Base-by-base conservation (phyloP, 2,113 vertebrate species). In the Sylvilagus bachmani region DNA sequence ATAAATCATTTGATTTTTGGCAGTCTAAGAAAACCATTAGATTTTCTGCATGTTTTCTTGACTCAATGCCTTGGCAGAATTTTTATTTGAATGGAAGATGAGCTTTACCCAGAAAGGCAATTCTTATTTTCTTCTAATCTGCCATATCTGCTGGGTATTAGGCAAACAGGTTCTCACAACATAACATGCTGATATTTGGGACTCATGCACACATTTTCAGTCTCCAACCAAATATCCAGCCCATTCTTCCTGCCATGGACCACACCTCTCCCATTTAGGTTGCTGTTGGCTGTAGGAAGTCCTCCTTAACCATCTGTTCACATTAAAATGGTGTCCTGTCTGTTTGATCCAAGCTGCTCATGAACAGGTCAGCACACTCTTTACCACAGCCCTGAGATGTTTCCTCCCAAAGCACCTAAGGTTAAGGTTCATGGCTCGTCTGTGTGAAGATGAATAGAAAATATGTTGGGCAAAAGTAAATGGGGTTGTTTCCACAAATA, bases 1-100 rank as follows among this genome's bases (percentile, higher is more conserved):
- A 77, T 14, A 86, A 80, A 79, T 86, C n/a, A 80, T 78, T 96
- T 95, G n/a, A 96, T 95, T 95, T 95, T 95, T 90, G 82, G 36
- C 21, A 92, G 49, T 73, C 61, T 88, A 75, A 91, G 38, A 89
- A 38, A 92, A 86, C 2, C 44, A 44, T 92, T 94, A 77, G 44
- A 92, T 71, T 83, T 83, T n/a, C 31, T 33, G 31, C 21, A 85
- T 5, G 27, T 89, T 96, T 94, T 93, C 58, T 92, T 58, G 55
- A 17, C 2, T 83, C 29, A 44, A 25, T 75, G 33, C 14, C 44
- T 27, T 74, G 29, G 89, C 33, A 87, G 61, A 95, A 69, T 81
- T 81, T n/a, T 93, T 90, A 71, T 92, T 77, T 92, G 38, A 78
- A 64, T 84, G 19, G 21, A 44, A 80, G 53, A 19, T 25, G 6